Percentiles rank a stretch among this genome's conserved stretches.
phyloP scores from a whole-genome alignment of 2,113 vertebrate species.

The Microcebus lehilahytsara region DNA sequence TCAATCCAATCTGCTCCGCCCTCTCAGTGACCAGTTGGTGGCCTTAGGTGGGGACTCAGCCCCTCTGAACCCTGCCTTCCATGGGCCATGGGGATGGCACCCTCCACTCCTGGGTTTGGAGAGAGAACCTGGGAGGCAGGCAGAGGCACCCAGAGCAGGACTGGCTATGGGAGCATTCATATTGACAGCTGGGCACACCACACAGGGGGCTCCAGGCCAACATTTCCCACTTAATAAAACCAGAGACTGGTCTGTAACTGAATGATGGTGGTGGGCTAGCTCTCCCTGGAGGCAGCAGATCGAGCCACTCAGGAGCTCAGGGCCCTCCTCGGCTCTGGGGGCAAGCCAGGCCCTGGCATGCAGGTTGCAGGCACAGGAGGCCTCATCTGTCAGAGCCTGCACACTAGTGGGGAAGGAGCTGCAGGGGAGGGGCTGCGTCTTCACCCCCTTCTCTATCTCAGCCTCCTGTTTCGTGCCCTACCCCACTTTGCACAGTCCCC shows the following conservation, averaged over 20 bases:
- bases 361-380: background rate
- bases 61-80: background rate
- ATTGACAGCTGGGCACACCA: background rate
- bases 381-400: background rate
- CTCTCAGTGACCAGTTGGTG: background rate
- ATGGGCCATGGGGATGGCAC: background rate
- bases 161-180: background rate
- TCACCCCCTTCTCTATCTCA: background rate
- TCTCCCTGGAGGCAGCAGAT: background rate
- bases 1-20: background rate
- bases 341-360: background rate
- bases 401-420: background rate
- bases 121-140: background rate
- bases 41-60: background rate
- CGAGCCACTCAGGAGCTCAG: background rate
- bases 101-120: background rate
- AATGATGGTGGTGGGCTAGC: background rate
- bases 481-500: too few species aligned
- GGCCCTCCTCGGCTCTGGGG: background rate
- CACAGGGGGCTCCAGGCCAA: background rate
- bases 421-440: too few species aligned
- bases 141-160: background rate
- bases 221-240: background rate
- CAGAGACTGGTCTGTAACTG: background rate
- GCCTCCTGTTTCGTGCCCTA: background rate